Conservation (phyloP, 2,113 vertebrate species). For the Serinus canaria region DNA sequence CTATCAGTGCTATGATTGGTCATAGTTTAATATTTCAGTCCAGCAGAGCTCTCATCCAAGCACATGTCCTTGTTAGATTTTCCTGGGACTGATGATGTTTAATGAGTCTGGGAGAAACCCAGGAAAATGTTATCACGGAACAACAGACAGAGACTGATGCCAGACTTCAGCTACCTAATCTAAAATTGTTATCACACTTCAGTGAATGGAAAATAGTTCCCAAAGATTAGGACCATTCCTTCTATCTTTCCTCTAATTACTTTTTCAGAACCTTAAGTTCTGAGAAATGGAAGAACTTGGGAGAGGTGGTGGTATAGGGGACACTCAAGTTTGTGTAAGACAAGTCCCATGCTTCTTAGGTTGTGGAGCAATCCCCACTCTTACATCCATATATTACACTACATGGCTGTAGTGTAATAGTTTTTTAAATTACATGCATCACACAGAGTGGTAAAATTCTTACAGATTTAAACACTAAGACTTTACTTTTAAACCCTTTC, state of each 20-base stretch:
- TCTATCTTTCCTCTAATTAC: not conserved
- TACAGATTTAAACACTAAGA: not conserved
- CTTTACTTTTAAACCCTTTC: not conserved
- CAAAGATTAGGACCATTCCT: not conserved
- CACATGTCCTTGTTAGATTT: not conserved
- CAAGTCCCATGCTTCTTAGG: not conserved
- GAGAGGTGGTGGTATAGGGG: not conserved
- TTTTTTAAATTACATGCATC: not conserved
- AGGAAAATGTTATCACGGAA: constrained; percentile 7
- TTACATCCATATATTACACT: not conserved
- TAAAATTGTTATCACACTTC: not conserved
- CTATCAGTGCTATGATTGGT: not conserved
- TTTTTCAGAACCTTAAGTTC: not conserved
- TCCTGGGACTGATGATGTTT: not conserved
- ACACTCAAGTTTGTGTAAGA: not conserved
- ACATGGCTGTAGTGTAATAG: not conserved
- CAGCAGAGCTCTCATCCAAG: not conserved
- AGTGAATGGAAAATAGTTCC: not conserved
- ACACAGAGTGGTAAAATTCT: not conserved
- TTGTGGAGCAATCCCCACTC: not conserved
- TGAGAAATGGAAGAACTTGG: not conserved
- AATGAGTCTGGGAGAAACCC: constrained; percentile 31
- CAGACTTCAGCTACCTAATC: constrained; percentile 1
- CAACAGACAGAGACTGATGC: not conserved
- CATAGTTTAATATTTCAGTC: not conserved